phyloP scores from a whole-genome alignment of 2,113 vertebrate genomes.

The Macrotus californicus region DNA sequence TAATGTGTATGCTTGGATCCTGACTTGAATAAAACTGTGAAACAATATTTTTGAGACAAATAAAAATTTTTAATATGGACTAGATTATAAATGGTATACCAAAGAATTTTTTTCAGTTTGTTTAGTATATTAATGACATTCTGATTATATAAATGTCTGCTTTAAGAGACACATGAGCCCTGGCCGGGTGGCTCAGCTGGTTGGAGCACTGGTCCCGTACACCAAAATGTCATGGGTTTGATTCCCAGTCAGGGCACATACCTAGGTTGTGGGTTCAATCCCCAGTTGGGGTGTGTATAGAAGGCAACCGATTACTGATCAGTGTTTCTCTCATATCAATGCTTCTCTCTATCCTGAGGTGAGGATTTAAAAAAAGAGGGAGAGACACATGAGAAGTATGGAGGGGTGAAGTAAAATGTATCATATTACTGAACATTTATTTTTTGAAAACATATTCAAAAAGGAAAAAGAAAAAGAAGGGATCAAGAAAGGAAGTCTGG shows the following conservation, averaged over 20 bases:
- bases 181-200: too few relatives aligned
- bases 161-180: not conserved
- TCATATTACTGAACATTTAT: not conserved
- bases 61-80: not conserved
- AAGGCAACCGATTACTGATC: too few relatives aligned
- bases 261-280: too few relatives aligned
- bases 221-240: too few relatives aligned
- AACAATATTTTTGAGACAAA: not conserved
- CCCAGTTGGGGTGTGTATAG: too few relatives aligned
- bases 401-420: not conserved
- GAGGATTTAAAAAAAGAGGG: too few relatives aligned
- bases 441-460: not conserved
- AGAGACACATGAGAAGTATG: not conserved
- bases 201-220: too few relatives aligned
- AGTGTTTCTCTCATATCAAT: too few relatives aligned
- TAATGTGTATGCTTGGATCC: not conserved
- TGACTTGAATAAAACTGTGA: slow-evolving; percentile 1
- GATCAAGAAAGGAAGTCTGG: not conserved
- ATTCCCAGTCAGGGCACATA: too few relatives aligned
- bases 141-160: not conserved
- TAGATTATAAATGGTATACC: not conserved
- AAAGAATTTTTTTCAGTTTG: not conserved
- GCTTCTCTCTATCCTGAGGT: too few relatives aligned
- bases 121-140: not conserved
- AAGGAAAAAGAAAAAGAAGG: not conserved